A percentile compares a stretch with the other conserved stretches of the same genome.
These are phyloP conservation scores for Anas platyrhynchos DNA, from an alignment of 2,113 vertebrate species.

Conservation along the genomic window DNA sequence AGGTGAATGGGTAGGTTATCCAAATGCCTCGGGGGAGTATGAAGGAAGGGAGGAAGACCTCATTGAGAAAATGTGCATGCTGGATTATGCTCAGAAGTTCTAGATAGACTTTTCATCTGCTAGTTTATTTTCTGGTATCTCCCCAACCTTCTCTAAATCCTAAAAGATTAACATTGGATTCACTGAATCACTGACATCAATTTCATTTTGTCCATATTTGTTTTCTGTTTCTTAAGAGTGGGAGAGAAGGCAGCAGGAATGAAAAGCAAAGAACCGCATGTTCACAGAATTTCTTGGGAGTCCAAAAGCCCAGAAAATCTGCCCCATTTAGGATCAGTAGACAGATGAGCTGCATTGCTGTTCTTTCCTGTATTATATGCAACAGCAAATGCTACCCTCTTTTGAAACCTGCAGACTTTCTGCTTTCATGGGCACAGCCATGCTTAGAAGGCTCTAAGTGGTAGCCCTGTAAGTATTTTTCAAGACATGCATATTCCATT, in stretches of 20 bases:
- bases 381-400: not conserved
- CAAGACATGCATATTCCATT: rapidly evolving
- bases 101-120: not conserved
- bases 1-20: not conserved
- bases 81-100: not conserved
- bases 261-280: not conserved
- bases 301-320: not conserved
- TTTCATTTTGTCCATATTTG: not conserved
- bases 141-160: not conserved
- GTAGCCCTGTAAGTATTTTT: not conserved
- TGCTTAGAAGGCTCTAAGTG: not conserved
- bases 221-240: not conserved
- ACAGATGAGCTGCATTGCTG: rapidly evolving
- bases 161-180: not conserved
- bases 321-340: not conserved
- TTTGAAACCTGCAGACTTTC: not conserved
- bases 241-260: not conserved
- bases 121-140: not conserved
- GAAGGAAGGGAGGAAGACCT: not conserved
- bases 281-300: not conserved
- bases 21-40: not conserved
- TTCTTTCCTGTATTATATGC: not conserved
- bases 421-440: not conserved
- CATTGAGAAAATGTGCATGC: not conserved
- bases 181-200: not conserved